Conservation (phyloP, 2,113 vertebrate species). For the Cisticola juncidis region DNA sequence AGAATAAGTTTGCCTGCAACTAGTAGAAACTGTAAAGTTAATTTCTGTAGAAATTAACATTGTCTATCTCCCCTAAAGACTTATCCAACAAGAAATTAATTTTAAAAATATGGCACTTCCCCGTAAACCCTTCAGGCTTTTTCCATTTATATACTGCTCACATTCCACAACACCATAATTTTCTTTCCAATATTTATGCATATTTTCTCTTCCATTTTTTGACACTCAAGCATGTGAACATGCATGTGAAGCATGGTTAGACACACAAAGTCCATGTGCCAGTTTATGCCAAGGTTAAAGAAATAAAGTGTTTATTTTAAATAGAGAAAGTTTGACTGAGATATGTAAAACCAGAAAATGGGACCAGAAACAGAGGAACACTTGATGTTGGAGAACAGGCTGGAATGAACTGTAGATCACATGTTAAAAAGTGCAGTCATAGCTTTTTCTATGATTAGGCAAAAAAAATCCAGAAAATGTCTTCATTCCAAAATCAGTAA, state of each 20-base stretch:
- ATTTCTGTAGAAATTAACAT: background rate
- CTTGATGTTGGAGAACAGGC: background rate
- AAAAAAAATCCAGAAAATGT: background rate
- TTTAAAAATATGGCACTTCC: background rate
- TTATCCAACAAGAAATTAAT: background rate
- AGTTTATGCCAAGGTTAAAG: background rate
- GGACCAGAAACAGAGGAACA: background rate
- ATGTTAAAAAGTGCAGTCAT: background rate
- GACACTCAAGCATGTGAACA: accelerated
- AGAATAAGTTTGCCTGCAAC: background rate
- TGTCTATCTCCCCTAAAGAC: background rate
- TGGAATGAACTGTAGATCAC: background rate
- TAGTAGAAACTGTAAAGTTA: background rate
- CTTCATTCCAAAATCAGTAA: background rate
- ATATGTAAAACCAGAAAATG: background rate
- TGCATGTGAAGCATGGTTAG: background rate
- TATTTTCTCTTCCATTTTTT: background rate
- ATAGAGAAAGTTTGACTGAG: background rate
- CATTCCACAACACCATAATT: background rate
- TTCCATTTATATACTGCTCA: background rate
- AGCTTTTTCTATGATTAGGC: background rate
- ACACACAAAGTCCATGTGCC: background rate
- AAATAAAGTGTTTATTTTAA: background rate
- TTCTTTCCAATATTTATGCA: background rate
- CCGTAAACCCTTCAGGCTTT: background rate